Base-by-base conservation (phyloP, 2,113 vertebrate species). In the human region DNA sequence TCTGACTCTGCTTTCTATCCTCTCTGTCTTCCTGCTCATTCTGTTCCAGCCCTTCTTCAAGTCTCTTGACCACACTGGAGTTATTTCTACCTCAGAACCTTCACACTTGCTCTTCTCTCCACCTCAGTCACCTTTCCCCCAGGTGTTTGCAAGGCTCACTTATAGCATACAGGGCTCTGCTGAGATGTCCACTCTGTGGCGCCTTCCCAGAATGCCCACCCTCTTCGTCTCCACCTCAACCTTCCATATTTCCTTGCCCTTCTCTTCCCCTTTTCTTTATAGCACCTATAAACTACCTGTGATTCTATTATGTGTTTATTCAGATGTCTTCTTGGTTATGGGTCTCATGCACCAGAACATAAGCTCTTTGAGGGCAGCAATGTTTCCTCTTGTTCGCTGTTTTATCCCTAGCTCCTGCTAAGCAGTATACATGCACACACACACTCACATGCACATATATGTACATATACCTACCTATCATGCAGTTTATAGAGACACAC, bases 211-310 rank as follows among this genome's bases (percentile, higher is more conserved):
- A 66, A 38, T 13, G 48, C 20, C 81, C 50, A 13, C 32, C 6
- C 5, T 43, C 25, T 11, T 52, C 6, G 30, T 30, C 23, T 22
- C 50, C 18, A 40, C 50, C 18, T 61, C 13, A 25, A 81, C 14
- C 1, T 48, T 76, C 43, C 3, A 0, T 10, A 17, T n/a, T 13
- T 45, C 38, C 23, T 4, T n/a, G 9, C 27, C 25, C 7, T 32
- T 38, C 38, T 12, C 20, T 17, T n/a, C 48, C n/a, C 52, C 6
- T 20, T 52, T 32, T 17, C 35, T 25, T 79, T 25, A 6, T 5
- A 48, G 48, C 32, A 25, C 50, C 82, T 2, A 4, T 35, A 48
- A 48, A 11, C 78, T 50, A 4, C 12, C n/a, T 30, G n/a, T 40
- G 12, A 78, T 8, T 25, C 59, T 14, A 0, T 25, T 61, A 11